Base-by-base conservation (phyloP, 2,113 vertebrate species). In the Misgurnus mizolepis region DNA sequence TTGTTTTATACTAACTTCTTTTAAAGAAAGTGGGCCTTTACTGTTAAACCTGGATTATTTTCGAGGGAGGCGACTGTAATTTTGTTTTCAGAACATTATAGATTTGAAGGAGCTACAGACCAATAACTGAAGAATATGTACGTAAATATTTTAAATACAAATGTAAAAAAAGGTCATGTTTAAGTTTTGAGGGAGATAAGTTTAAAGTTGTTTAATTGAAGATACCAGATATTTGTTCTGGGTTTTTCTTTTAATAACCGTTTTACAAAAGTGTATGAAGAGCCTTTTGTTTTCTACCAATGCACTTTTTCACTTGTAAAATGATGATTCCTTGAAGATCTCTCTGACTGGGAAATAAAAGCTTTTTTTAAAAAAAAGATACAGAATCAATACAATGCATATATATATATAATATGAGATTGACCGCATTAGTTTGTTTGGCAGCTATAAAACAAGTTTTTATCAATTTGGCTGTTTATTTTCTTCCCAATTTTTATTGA, bases 191-290 rank as follows among this genome's bases (percentile, higher is more conserved):
- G 8, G 22, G n/a, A 56, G 69, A 56, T 14, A 7, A 7, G 69
- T 72, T 56, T 71, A 17, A 71, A 11, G 14, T 12, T 39, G 69
- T 72, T n/a, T 6, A 71, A 9, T 72, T 14, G 0, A 72, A 72
- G 4, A 2, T 40, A 15, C 69, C 18, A 34, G 3, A 17, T 12
- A 47, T 22, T 40, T 6, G 22, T 4, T 58, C 27, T 64, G 17
- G 7, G 58, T 64, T 64, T 74, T 43, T 61, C 27, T 53, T 40
- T 76, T 60, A 39, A 6, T 39, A 22, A 76, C 22, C 7, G 60
- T 64, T 76, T 76, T 76, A 76, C 73, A 64, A 41, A 56, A 18
- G 40, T 76, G 56, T 76, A 50, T 4, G 43, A 76, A 50, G 72
- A 62, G 12, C n/a, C 4, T 12, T 45, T 74, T 64, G 14, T 49